Percentiles rank a stretch among this genome's conserved stretches.
phyloP scores from a whole-genome alignment of 2,888 invertebrate species.

The Sylvicola fuscatus region DNA sequence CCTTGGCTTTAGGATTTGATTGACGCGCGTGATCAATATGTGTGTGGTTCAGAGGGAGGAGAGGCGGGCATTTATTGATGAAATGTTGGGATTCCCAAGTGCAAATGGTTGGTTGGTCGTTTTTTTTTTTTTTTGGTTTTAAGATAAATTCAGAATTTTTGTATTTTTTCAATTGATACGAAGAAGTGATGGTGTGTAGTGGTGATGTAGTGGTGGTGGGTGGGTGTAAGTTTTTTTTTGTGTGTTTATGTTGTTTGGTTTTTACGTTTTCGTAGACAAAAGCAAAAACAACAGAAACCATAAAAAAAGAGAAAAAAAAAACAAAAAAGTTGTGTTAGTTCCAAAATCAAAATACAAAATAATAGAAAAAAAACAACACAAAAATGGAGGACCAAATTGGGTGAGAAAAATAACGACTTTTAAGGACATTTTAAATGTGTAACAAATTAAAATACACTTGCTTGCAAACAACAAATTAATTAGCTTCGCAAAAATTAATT shows the following conservation, averaged over 20 bases:
- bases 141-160: too few species aligned
- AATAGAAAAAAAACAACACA: background rate
- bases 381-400: background rate
- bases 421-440: too few species aligned
- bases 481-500: too few species aligned
- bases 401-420: too few species aligned
- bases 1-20: conserved; percentile 71
- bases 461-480: too few species aligned
- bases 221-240: background rate
- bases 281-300: conserved; percentile 5
- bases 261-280: conserved; percentile 6
- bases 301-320: conserved; percentile 17
- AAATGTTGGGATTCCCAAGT: too few species aligned
- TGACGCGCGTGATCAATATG: conserved; percentile 12
- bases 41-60: too few species aligned
- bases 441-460: too few species aligned
- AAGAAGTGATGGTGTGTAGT: conserved; percentile 13
- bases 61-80: too few species aligned
- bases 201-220: conserved; percentile 19
- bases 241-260: background rate
- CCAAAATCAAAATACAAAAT: background rate
- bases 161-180: too few species aligned
- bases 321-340: conserved; percentile 12
- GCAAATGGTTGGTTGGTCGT: too few species aligned
- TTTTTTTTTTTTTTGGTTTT: too few species aligned